A percentile compares a stretch with the other conserved stretches of the same genome.
Evolutionary conservation across 2,797 vertebrate genomes (phyloP).

Genomic region (Lagorchestes hirsutus): DNA sequence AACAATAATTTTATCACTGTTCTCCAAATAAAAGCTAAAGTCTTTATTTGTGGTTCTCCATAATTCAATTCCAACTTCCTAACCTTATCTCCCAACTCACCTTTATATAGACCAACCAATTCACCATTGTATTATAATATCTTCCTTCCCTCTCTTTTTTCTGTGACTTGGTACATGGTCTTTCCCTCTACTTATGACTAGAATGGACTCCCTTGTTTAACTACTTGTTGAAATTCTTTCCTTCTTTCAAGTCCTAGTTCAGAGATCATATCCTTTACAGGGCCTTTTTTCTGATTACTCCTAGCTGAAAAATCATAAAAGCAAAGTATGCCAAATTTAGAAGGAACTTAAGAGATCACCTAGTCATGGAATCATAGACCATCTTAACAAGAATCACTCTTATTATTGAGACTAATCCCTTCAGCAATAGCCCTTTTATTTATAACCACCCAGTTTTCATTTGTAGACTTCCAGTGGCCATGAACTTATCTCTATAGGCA

Average conservation of each 20-base stretch:
- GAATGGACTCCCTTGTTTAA: not conserved
- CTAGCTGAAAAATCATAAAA: not conserved
- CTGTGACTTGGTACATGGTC: not conserved
- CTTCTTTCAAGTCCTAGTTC: not conserved
- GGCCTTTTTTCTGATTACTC: not conserved
- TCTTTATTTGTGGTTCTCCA: not conserved
- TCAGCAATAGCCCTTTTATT: not conserved
- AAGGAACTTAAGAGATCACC: not conserved
- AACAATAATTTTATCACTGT: not conserved
- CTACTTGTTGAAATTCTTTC: not conserved
- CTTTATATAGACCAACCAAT: not conserved
- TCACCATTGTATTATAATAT: not conserved
- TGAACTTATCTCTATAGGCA: not conserved
- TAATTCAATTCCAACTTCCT: not conserved
- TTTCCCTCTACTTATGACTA: not conserved
- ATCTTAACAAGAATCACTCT: not conserved
- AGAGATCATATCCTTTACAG: not conserved
- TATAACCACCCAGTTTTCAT: not conserved
- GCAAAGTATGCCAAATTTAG: not conserved
- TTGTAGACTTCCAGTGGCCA: not conserved
- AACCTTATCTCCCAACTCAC: not conserved
- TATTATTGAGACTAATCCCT: not conserved
- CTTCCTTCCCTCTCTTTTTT: not conserved
- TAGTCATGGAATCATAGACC: not conserved
- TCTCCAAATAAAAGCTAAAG: not conserved